These are phyloP conservation scores for Proteles cristata DNA, from an alignment of 2,113 vertebrate species.

Conservation along the genomic window DNA sequence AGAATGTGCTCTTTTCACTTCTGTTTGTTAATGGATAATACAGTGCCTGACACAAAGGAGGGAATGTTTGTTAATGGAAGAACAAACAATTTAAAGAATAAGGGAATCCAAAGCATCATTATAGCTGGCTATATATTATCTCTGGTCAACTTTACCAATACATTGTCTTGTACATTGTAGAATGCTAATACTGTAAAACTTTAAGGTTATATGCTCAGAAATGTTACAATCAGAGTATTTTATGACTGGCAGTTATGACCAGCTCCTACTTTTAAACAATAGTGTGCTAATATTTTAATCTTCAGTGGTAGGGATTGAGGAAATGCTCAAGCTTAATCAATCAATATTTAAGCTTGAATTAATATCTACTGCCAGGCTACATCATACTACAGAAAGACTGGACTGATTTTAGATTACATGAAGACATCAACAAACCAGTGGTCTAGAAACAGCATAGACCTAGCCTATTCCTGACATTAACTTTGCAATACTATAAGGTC, in stretches of 20 bases:
- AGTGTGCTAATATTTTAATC: not conserved
- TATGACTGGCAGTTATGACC: not conserved
- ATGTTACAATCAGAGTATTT: not conserved
- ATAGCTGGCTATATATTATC: not conserved
- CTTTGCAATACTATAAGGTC: not conserved
- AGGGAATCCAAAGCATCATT: not conserved
- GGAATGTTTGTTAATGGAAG: not conserved
- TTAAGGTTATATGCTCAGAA: conserved; percentile 12
- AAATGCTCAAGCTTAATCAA: not conserved
- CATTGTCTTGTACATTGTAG: not conserved
- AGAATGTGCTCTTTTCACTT: not conserved
- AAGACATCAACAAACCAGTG: not conserved
- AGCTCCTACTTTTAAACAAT: not conserved
- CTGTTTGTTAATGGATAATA: not conserved
- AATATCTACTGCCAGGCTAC: not conserved
- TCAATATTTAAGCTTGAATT: not conserved
- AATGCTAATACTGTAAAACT: not conserved
- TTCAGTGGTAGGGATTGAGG: not conserved
- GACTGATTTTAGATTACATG: not conserved
- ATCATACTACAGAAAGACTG: not conserved
- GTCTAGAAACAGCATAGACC: not conserved
- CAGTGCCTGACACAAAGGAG: not conserved
- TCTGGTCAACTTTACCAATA: not conserved
- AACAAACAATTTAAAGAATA: conserved; percentile 16
- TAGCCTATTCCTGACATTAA: not conserved